Evolutionary conservation across 1,140 invertebrate genomes (phyloP), one percentile per base, ranked within the genome.

Genomic region (Camponotus floridanus): DNA sequence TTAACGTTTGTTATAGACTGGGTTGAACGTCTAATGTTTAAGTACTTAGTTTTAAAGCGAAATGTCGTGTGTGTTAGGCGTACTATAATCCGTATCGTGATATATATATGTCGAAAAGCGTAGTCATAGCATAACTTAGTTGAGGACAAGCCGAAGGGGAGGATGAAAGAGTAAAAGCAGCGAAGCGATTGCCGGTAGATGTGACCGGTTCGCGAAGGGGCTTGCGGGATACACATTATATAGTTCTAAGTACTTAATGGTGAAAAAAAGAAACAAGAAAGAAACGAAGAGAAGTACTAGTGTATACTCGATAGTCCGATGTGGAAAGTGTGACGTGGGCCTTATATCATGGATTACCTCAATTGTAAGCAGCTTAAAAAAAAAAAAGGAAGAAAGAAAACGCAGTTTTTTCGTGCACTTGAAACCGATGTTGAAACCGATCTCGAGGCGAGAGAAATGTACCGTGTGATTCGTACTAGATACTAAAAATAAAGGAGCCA

Each of bases 291-390:
- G 15, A 51, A 51, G 65, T 80, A 80, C 5, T 33, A 88, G 62
- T 67, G 39, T 86, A 79, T 70, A 78, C 88, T 51, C 48, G 86
- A 86, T 87, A 90, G 81, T 90, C 80, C 81, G 71, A 90, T 86
- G 68, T 61, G 89, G 88, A 91, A 87, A 88, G 88, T 83, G 83
- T 83, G 83, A 91, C 87, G 90, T 91, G 90, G 90, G 90, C 90
- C 90, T 91, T 91, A 91, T 90, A 90, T 87, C 86, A 90, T 88
- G 89, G 86, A 90, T 91, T 91, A 91, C 89, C 87, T 91, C 89
- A 91, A 87, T 88, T 86, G 85, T 91, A 89, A 88, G 83, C 90
- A 91, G 90, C 90, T 91, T 91, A 90, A 73, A 73, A 48, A 51
- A 48, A 51, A 15, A 51, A 51, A 18, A 51, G 15, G 4, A 51